Evolutionary conservation across 2,888 invertebrate species (phyloP), one percentile per base, ranked within the genome.

Genomic region (Eupelmus urozonus): DNA sequence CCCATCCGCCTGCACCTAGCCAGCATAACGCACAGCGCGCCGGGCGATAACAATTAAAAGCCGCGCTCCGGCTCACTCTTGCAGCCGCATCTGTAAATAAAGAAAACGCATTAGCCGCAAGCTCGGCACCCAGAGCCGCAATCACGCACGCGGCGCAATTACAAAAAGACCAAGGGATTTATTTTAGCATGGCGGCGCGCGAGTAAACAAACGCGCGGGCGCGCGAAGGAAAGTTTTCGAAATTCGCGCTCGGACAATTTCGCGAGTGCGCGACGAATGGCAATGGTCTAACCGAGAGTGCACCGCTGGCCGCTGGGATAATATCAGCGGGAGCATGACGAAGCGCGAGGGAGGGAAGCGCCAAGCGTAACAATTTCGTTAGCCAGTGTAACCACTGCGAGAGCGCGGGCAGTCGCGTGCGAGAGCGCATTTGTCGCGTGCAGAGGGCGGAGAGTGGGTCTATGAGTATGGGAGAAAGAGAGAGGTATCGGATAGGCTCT

Each of bases 31-130:
- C 60, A 27, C n/a, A n/a, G n/a, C n/a, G 57, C 20, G 53, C 29
- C 20, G 40, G 66, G 40, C 75, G 67, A 75, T 75, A 75, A 75
- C 75, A 75, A 75, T 75, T 51, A 62, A 45, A 57, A 5, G 16
- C 13, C 55, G 25, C 45, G 57, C 57, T 2, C 16, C 20, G 42
- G 2, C 13, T 7, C 20, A 16, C 16, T 34, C 34, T 34, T 2
- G 34, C 18, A n/a, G 34, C 42, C 62, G 18, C 42, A 27, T 25
- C 62, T 63, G 74, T 49, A 74, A 74, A 74, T 66, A 74, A 66
- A 74, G 66, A 74, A 74, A 66, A 59, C 11, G 57, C 63, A 63
- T 73, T 63, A 55, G 13, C 45, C 45, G 29, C 42, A 20, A 42
- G 23, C 25, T 13, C 16, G 27, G 20, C 18, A 53, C 9, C n/a